Base-by-base conservation (phyloP, 37 sponge, comb jelly and placozoan species). In the Haliclona indistincta region DNA sequence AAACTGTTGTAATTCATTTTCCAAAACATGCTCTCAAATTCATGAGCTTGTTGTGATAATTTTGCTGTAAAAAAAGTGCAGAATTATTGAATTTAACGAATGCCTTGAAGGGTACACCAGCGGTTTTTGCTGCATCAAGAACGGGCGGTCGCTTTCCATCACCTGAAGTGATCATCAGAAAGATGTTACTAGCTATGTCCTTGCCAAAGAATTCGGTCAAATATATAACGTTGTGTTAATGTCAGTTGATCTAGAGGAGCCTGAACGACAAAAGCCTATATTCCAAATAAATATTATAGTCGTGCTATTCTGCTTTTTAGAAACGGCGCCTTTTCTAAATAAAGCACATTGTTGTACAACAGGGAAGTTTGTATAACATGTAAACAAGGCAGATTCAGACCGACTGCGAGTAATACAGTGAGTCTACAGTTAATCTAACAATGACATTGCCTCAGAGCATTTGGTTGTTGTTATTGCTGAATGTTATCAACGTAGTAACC, bases 141-240 rank as follows among this genome's bases (percentile, higher is more conserved):
- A 47, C 51, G 15, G 51, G 51, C 15, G 51, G 51, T 17, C 15
- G 13, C 15, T 10, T 15, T 47, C 51, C 51, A 47, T 47, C 51
- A 15, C 13, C 51, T 17, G 15, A 47, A 47, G 51, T 47, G 15
- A 15, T 47, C 51, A 47, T 47, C 10, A 47, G 10, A 15, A 47
- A 47, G 51, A 47, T 47, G 43, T 87, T 87, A 13, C 62, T 39
- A 0, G 20, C 51, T 0, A 87, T 42, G 62, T 87, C 82, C 29
- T 70, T 81, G 17, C 88, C 88, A 71, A 87, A 87, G 5, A 82
- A 90, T 81, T 7, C 86, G 75, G 15, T 84, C 82, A 56, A 76
- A 90, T n/a, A 90, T 70, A 47, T 90, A 84, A 29, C 42, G 56
- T 53, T 90, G 86, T 26, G 78, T 62, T 0, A 60, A 76, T 34